Base-by-base conservation (phyloP, 1,140 invertebrate species). In the Listronotus bonariensis region DNA sequence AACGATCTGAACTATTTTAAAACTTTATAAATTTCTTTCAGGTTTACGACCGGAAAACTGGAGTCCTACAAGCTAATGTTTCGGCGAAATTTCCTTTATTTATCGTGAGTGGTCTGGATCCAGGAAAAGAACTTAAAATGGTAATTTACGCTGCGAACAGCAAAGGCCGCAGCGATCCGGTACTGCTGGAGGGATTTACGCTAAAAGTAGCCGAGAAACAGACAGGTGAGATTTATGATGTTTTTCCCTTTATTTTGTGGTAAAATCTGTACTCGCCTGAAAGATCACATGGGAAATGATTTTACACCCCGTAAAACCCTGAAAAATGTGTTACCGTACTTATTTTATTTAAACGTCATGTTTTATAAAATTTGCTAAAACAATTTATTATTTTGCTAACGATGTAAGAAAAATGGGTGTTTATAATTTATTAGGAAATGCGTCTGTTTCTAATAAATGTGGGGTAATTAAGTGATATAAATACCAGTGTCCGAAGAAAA, bases 151-250 rank as follows among this genome's bases (percentile, higher is more conserved):
- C 87, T 0, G 83, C 82, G 8, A 89, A 89, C 75, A 76, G 80
- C 15, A 86, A 86, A 62, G 87, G 87, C 5, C 79, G 80, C 40
- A 87, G 86, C 65, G 84, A 87, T 34, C 70, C 81, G 10, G 80
- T 85, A 8, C 72, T 79, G 11, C 65, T 89, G 1, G 86, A 88
- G 71, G 87, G 85, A 14, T 86, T 83, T 70, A 90, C 88, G 8
- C 80, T 92, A 1, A 90, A 91, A 78, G 82, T 86, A 42, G 88
- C 90, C 26, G 89, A 92, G 72, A 92, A 90, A 74, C 88, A 90
- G 80, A 92, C 89, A 76, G 88, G 90, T 91, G 82, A 85, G 82
- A 65, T 65, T 65, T 65, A 61, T 34, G 36, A 36, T 8, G 20
- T 8, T 45, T 11, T 17, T 48, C 40, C 15, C 32, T 58, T 34